These are phyloP conservation scores for Parapristionchus giblindavisi DNA, from an alignment of 2,888 invertebrate species.

Conservation along the genomic window DNA sequence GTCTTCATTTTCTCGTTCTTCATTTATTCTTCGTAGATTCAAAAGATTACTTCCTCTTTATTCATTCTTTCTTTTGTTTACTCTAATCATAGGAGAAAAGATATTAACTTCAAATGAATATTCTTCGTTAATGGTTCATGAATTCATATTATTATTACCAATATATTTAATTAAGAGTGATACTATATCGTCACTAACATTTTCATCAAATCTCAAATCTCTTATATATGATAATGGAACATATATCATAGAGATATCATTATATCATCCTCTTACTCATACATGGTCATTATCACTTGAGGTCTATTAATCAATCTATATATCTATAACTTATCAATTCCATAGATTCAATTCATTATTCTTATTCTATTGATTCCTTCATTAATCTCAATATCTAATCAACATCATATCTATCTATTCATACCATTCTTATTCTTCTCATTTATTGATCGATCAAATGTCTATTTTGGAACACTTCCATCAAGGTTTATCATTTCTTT, in stretches of 20 bases:
- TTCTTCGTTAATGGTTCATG: not conserved
- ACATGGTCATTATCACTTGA: constrained; percentile 8
- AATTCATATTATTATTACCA: not conserved
- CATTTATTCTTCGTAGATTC: constrained; percentile 9
- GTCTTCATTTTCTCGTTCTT: not conserved
- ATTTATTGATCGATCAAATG: not conserved
- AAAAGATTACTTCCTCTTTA: constrained; percentile 14
- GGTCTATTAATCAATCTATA: not conserved
- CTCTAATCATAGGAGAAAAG: not conserved
- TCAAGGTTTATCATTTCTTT: not conserved
- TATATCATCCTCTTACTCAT: constrained; percentile 10
- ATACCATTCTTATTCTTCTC: not conserved
- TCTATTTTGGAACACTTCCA: constrained; percentile 17
- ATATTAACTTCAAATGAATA: constrained; percentile 11
- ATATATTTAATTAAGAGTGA: not conserved
- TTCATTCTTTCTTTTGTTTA: not conserved
- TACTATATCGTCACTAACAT: not conserved
- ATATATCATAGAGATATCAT: not conserved
- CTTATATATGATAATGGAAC: not conserved
- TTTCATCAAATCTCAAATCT: not conserved
- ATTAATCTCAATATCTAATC: not conserved
- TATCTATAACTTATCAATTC: not conserved
- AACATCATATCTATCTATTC: not conserved
- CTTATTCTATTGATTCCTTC: not conserved
- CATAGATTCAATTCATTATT: constrained; percentile 5